Conservation (phyloP, 2,113 vertebrate species). For the Phainopepla nitens region DNA sequence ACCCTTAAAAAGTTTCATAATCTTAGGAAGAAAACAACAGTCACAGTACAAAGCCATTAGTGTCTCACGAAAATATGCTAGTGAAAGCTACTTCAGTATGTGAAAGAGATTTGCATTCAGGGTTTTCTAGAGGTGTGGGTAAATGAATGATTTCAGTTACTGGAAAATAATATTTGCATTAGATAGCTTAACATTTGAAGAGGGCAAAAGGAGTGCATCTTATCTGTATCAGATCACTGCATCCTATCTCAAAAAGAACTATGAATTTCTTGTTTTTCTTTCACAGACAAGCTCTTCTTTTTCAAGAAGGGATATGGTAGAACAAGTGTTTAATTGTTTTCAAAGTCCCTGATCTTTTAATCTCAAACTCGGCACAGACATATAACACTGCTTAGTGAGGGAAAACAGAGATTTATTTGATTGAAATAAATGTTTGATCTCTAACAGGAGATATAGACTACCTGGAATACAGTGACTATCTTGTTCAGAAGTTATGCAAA, state of each 20-base stretch:
- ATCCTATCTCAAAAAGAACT: conserved; percentile 15
- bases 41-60: conserved; percentile 5
- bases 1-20: neutral
- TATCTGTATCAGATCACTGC: conserved; percentile 40
- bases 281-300: neutral
- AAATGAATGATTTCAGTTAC: conserved; percentile 37
- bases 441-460: neutral
- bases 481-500: conserved; percentile 1
- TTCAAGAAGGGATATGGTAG: neutral
- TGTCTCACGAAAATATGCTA: conserved; percentile 37
- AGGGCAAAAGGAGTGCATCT: conserved; percentile 21
- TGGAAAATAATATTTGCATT: conserved; percentile 60
- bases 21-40: neutral
- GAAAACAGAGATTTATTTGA: conserved; percentile 47
- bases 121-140: neutral
- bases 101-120: neutral
- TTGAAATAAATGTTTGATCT: conserved; percentile 31
- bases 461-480: neutral
- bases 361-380: neutral
- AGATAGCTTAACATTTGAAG: conserved; percentile 48
- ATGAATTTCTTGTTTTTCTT: neutral
- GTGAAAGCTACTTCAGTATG: conserved; percentile 35
- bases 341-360: conserved; percentile 19
- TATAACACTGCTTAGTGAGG: conserved; percentile 2
- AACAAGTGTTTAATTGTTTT: conserved; percentile 48